Conservation (phyloP, 2,797 vertebrate species). For the Sus cebifrons region DNA sequence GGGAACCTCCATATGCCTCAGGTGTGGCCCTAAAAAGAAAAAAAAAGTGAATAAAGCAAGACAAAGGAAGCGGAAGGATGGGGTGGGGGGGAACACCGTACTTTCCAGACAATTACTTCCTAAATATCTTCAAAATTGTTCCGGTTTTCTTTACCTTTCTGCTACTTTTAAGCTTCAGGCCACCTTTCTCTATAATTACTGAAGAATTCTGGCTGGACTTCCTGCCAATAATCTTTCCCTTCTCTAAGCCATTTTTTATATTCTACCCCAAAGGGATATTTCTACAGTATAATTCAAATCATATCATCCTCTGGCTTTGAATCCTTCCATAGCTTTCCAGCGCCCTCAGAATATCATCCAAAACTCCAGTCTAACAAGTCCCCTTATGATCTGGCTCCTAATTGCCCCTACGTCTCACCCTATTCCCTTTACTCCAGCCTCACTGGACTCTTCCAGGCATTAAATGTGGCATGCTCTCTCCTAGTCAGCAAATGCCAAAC, state of each 20-base stretch:
- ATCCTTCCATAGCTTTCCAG: neutral
- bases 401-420: neutral
- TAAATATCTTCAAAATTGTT: neutral
- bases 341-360: neutral
- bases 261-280: neutral
- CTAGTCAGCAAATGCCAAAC: neutral
- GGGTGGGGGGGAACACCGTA: neutral
- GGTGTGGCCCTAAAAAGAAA: no score
- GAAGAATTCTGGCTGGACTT: neutral
- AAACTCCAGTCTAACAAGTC: neutral
- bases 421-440: neutral
- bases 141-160: neutral
- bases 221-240: neutral
- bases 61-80: neutral
- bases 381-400: neutral
- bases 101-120: neutral
- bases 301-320: neutral
- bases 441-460: neutral
- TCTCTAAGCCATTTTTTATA: neutral
- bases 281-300: constrained; percentile 2
- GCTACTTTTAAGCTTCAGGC: neutral
- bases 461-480: neutral
- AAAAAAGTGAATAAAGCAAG: neutral
- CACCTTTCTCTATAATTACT: neutral
- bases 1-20: no score